phyloP scores from a whole-genome alignment of 2,888 invertebrate species.

The Drosophila emarginata region DNA sequence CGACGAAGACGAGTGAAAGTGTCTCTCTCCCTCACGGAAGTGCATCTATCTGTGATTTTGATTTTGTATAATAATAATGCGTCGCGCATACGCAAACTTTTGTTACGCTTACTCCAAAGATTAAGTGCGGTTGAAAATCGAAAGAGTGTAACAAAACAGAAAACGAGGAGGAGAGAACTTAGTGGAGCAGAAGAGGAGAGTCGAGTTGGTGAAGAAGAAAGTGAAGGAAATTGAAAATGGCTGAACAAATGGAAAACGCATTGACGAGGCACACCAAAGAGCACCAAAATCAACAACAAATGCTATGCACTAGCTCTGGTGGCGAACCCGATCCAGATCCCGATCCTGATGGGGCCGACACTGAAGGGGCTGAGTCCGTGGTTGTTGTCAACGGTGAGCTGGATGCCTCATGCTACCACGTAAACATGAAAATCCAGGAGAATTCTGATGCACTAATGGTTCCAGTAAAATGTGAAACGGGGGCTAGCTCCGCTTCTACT shows the following conservation, averaged over 20 bases:
- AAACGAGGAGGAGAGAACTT: neutral
- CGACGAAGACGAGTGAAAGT: constrained; percentile 65
- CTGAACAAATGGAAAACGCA: constrained; percentile 61
- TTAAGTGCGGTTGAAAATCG: constrained; percentile 28
- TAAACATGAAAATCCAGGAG: constrained; percentile 59
- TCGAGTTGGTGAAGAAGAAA: neutral
- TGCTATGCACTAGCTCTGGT: constrained; percentile 22
- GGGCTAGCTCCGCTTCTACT: constrained; percentile 38
- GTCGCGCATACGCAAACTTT: constrained; percentile 76
- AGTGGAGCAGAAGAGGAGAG: neutral
- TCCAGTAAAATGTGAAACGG: constrained; percentile 49
- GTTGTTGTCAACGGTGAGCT: constrained; percentile 61
- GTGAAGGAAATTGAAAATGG: constrained; percentile 48
- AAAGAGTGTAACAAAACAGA: constrained; percentile 28
- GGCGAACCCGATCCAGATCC: constrained; percentile 31
- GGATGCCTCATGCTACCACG: constrained; percentile 66
- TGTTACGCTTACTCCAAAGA: constrained; percentile 61
- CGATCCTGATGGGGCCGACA: constrained; percentile 19
- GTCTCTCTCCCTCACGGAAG: constrained; percentile 66
- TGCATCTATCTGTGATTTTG: constrained; percentile 66
- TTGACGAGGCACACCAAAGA: constrained; percentile 52
- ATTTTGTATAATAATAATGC: constrained; percentile 75
- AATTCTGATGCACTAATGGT: constrained; percentile 58
- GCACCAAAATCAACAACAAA: constrained; percentile 25
- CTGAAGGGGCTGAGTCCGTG: constrained; percentile 42